Base-by-base conservation (phyloP, 2,888 invertebrate genomes). In the Ophion costatus region DNA sequence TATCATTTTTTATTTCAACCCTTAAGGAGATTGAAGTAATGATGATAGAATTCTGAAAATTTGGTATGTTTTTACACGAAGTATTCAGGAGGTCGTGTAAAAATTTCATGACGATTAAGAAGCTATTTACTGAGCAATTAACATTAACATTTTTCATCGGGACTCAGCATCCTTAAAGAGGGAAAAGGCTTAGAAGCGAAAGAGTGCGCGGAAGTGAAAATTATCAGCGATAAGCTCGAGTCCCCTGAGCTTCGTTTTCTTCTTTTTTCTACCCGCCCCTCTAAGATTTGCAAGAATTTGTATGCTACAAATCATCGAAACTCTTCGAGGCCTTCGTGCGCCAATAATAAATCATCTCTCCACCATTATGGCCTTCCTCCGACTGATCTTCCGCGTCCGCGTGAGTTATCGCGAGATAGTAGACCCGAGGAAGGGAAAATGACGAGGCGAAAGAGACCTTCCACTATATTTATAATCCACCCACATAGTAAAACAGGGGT, bases 301-400 rank as follows among this genome's bases (percentile, higher is more conserved):
- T 22, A 22, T 22, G 10, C 86, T 56, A 88, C 88, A 86, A 86
- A 51, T 77, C 57, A 67, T 38, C 59, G 20, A 20, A 38, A 7
- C 67, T 22, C 66, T 14, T 33, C 42, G 59, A 59, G 56, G 79
- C 84, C 87, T 88, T 89, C 87, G 82, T 78, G 42, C 69, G 76
- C 69, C 89, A 89, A 90, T 91, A 90, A 92, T 90, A 91, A 92
- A 91, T 90, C 89, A 88, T 85, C 88, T 78, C 10, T 38, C 73
- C 29, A 24, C 29, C 73, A 17, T 17, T 45, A 20, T 33, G 22
- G 38, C 42, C n/a, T 67, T 63, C 51, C 66, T 66, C 56, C 64
- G 57, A 66, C 51, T 76, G 56, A 76, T 66, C 66, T 38, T 56
- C 38, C 64, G 66, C 57, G 67, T 51, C n/a, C 42, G 76, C n/a